A percentile compares a stretch with the other conserved stretches of the same genome.
These are phyloP conservation scores for Battus philenor DNA, from an alignment of 1,140 invertebrate species.

Conservation along the genomic window DNA sequence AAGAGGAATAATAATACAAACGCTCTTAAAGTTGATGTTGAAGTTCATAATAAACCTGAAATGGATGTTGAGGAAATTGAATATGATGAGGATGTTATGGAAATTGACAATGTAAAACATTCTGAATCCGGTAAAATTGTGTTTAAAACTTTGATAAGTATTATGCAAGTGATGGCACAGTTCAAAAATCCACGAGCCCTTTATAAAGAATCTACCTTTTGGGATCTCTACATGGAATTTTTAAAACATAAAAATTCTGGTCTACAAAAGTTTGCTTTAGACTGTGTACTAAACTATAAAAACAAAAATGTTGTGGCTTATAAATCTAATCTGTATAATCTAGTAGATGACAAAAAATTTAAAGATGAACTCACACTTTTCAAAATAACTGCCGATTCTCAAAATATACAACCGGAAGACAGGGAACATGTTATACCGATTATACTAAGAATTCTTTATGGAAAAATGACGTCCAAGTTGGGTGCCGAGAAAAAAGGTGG, in stretches of 20 bases:
- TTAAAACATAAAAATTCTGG: conserved; percentile 85
- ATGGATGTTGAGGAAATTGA: conserved; percentile 54
- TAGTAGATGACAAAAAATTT: conserved; percentile 92
- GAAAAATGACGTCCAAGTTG: conserved; percentile 90
- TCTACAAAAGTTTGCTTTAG: conserved; percentile 89
- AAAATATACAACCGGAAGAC: conserved; percentile 83
- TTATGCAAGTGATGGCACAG: conserved; percentile 86
- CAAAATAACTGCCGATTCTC: conserved; percentile 83
- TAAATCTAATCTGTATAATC: conserved; percentile 83
- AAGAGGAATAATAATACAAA: conserved; percentile 50
- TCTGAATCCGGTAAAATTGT: conserved; percentile 67
- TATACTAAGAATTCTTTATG: conserved; percentile 90
- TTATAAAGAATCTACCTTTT: conserved; percentile 84
- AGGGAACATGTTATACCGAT: conserved; percentile 86
- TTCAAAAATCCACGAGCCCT: conserved; percentile 89
- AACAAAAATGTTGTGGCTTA: conserved; percentile 85
- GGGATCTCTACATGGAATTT: conserved; percentile 86
- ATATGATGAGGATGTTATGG: conserved; percentile 39
- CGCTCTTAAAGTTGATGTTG: conserved; percentile 55
- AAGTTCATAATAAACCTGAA: conserved; percentile 34
- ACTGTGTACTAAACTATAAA: conserved; percentile 91
- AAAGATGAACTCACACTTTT: conserved; percentile 89
- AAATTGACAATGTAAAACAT: conserved; percentile 44
- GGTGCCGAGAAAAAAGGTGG: conserved; percentile 84
- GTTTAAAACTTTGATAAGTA: conserved; percentile 82